phyloP scores from a whole-genome alignment of 2,797 vertebrate genomes.

The Anguilla pacifica region DNA sequence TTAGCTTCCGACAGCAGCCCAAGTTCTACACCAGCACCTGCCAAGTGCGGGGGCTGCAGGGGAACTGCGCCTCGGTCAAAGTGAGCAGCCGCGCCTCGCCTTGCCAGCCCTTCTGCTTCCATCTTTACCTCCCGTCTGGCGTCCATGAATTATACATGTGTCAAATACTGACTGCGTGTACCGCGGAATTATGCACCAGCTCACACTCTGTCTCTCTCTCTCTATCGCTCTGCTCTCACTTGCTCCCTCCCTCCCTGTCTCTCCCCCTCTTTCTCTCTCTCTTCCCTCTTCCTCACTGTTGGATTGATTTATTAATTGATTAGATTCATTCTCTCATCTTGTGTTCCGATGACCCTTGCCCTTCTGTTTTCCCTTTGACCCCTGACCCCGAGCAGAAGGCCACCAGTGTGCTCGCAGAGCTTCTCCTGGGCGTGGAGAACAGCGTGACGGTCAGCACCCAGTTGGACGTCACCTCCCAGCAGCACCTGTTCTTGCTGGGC shows the following conservation, averaged over 20 bases:
- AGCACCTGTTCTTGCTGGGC: constrained; percentile 77
- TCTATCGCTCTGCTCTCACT: neutral
- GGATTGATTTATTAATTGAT: neutral
- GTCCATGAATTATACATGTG: neutral
- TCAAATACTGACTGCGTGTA: neutral
- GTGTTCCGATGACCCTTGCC: neutral
- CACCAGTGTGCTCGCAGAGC: constrained; percentile 71
- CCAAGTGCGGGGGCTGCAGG: constrained; percentile 74
- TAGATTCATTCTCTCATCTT: neutral
- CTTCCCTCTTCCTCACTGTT: neutral
- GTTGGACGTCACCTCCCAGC: constrained; percentile 79
- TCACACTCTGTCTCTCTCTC: neutral
- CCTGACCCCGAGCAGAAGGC: constrained; percentile 67
- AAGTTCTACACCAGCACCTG: constrained; percentile 73
- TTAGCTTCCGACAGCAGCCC: constrained; percentile 73
- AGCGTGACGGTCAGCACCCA: constrained; percentile 69
- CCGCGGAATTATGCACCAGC: neutral
- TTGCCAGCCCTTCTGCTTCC: neutral
- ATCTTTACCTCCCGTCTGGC: neutral
- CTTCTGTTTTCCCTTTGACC: neutral
- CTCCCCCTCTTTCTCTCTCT: neutral
- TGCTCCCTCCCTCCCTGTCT: neutral
- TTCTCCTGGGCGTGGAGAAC: constrained; percentile 71
- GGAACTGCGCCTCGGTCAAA: constrained; percentile 69
- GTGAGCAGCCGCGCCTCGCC: constrained; percentile 49